Evolutionary conservation across 1,140 invertebrate species (phyloP).

Genomic region (Geopemphigus sp.): DNA sequence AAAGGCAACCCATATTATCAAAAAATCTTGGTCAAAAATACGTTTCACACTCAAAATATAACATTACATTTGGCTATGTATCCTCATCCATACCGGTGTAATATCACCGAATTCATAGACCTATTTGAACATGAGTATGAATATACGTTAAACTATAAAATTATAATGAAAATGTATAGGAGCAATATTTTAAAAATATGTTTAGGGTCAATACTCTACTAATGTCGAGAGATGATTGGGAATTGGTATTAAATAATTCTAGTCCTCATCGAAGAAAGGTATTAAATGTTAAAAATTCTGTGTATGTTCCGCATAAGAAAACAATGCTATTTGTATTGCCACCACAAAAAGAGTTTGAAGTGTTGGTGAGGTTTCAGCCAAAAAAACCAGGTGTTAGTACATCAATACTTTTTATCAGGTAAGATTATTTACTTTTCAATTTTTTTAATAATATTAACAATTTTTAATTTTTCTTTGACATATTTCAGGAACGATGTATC

Average conservation of each 20-base stretch:
- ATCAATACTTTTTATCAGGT: slow-evolving; percentile 39
- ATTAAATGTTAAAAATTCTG: slow-evolving; percentile 40
- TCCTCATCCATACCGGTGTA: slow-evolving; percentile 41
- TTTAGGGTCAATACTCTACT: slow-evolving; percentile 39
- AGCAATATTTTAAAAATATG: not conserved
- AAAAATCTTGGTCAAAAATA: slow-evolving; percentile 41
- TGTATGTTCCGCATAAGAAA: slow-evolving; percentile 44
- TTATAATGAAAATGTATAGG: not conserved
- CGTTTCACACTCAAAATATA: slow-evolving; percentile 46
- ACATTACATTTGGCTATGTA: slow-evolving; percentile 42
- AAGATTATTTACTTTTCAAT: not conserved
- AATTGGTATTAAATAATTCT: slow-evolving; percentile 37
- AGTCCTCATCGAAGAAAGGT: slow-evolving; percentile 33
- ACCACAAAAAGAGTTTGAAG: slow-evolving; percentile 29
- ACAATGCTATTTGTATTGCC: slow-evolving; percentile 39
- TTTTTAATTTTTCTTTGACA: not conserved
- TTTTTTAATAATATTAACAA: not conserved
- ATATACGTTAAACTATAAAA: not conserved
- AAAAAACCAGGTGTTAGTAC: slow-evolving; percentile 45
- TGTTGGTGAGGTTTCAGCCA: slow-evolving; percentile 40
- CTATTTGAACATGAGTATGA: slow-evolving; percentile 44
- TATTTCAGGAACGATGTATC: slow-evolving; percentile 41
- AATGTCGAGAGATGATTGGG: slow-evolving; percentile 41
- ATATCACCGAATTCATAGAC: slow-evolving; percentile 43
- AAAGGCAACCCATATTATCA: slow-evolving; percentile 38